A percentile compares a stretch with the other conserved stretches of the same genome.
Evolutionary conservation across 2,888 invertebrate species (phyloP).

Genomic region (Fragum sueziense): DNA sequence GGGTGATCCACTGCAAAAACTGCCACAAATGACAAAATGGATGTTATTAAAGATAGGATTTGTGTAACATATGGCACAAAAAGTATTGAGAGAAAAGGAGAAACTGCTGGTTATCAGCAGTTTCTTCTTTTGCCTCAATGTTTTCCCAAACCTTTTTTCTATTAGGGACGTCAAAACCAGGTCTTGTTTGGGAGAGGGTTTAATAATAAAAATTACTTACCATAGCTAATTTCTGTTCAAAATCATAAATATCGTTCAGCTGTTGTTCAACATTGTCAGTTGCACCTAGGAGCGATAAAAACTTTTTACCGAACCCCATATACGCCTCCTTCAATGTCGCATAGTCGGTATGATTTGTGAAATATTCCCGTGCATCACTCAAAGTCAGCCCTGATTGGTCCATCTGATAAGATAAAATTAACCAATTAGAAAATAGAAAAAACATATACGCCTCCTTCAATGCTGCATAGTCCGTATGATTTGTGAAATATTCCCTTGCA

Average conservation of each 20-base stretch:
- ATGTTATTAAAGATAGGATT: no score
- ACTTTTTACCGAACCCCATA: constrained; percentile 59
- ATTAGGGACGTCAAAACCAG: no score
- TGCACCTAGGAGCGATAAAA: constrained; percentile 69
- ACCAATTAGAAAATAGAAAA: neutral
- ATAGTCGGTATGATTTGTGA: constrained; percentile 60
- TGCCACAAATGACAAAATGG: no score
- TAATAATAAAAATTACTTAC: no score
- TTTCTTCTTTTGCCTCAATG: no score
- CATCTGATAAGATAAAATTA: constrained; percentile 66
- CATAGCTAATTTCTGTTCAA: constrained; percentile 72
- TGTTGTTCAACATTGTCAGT: constrained; percentile 49
- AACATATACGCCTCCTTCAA: constrained; percentile 58
- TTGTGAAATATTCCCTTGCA: constrained; percentile 68
- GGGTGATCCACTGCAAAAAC: no score
- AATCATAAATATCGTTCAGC: constrained; percentile 69
- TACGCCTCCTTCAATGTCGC: constrained; percentile 63
- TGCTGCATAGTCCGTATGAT: constrained; percentile 58
- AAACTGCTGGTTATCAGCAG: no score
- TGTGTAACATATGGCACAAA: no score
- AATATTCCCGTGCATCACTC: constrained; percentile 67
- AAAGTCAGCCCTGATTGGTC: constrained; percentile 73
- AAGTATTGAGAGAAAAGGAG: no score
- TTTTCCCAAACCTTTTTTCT: no score
- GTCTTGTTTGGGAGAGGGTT: no score